Evolutionary conservation across 2,888 invertebrate species (phyloP), one percentile per base, ranked within the genome.

Genomic region (Malachius bipustulatus): DNA sequence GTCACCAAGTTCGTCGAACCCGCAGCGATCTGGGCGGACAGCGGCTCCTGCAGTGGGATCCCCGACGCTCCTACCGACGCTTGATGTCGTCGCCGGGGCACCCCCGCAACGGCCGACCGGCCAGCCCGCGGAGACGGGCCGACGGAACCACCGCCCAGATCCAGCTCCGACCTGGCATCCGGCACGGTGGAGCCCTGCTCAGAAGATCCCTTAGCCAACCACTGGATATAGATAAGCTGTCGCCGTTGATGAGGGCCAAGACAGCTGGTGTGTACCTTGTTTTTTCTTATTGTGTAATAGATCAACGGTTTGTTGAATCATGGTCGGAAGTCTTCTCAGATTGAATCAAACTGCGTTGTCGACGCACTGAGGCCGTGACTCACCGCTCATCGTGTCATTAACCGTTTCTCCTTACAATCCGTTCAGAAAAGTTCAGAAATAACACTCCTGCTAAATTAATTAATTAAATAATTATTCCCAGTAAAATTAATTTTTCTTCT

Each of bases 141-240:
- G 49, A 51, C 14, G 52, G 53, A 35, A 44, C 51, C 10, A 50
- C 53, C 2, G 52, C 46, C 4, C 49, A 48, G 16, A 54, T 54
- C 24, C 51, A 50, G 30, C 40, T 54, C 27, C 44, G 54, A 10
- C 42, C 38, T 12, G 41, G 41, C 16, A 46, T 40, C 14, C 44
- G 48, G 8, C 45, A 55, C 29, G 57, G 59, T 3, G 57, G 58
- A 32, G n/a, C n/a, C n/a, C n/a, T n/a, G n/a, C 48, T 63, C 26
- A 48, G 62, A 28, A 44, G 80, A 42, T 80, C 80, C n/a, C 65
- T 77, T 30, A 79, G 79, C 54, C 80, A 80, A 51, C 79, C 80
- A 40, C 57, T 73, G 47, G 73, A 73, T 52, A 68, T 72, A 47
- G 71, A 71, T 53, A 70, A 70, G 54, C 56, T 71, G 45, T 70